Base-by-base conservation (phyloP, 2,797 vertebrate genomes). In the Sebastes taczanowskii region DNA sequence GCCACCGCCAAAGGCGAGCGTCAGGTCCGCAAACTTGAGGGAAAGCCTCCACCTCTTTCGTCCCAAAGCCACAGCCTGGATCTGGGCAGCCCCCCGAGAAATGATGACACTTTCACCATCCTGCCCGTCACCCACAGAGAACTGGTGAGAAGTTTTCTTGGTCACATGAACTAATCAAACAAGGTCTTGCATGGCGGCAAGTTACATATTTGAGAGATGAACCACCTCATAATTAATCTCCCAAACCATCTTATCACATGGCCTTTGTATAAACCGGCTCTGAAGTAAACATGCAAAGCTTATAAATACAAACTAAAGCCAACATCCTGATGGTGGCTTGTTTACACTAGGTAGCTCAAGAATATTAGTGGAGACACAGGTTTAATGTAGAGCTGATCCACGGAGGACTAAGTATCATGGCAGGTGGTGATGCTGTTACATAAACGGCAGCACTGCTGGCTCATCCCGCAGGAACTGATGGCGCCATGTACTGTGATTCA, bases 1-100 rank as follows among this genome's bases (percentile, higher is more conserved):
- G 94, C 93, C 72, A 89, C 90, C 0, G 89, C 82, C 78, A 96
- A 96, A 82, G 95, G 93, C 14, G 96, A 97, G 72, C 95, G 94
- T 3, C 95, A 95, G 84, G 92, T 95, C 14, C 95, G 94, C 78
- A 96, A 94, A 77, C 82, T 94, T 22, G 96, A 96, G 6, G 90
- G 86, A 63, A 95, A 95, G 85, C 86, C 95, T 81, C 91, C 89
- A 4, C 86, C 86, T 81, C 83, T 72, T 55, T 86, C 92, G 7
- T 89, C 91, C 63, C 90, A 92, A 46, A 93, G 92, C 71, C 90
- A 90, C 70, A 94, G 91, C 86, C 94, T 91, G 75, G 94, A 95
- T 22, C 90, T 95, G 75, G 88, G 90, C 74, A 88, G 86, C 89
- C 86, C 91, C 69, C 88, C 79, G 25, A 89, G 89, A 84, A 68